Conservation (phyloP, 1,140 invertebrate species). For the Ylistrum balloti region DNA sequence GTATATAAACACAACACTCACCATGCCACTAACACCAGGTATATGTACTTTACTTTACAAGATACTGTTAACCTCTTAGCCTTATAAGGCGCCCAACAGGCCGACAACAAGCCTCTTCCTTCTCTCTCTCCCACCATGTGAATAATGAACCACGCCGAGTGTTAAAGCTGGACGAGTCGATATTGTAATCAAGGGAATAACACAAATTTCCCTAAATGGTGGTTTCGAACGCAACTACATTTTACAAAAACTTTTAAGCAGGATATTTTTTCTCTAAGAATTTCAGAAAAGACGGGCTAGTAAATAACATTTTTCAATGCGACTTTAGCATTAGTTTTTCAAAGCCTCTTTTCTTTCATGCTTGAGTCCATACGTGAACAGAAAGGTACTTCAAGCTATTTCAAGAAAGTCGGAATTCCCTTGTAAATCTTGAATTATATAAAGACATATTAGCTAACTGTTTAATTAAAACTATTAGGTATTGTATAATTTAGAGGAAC, state of each 20-base stretch:
- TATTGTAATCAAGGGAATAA: not conserved
- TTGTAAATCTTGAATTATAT: too few relatives aligned
- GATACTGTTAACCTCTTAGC: not conserved
- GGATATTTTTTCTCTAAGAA: not conserved
- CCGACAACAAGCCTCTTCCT: not conserved
- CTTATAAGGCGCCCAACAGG: conserved; percentile 5
- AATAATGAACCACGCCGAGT: not conserved
- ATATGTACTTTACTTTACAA: not conserved
- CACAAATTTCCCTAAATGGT: not conserved
- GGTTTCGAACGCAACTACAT: not conserved
- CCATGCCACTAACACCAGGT: not conserved
- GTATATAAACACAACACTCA: not conserved
- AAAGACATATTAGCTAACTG: too few relatives aligned
- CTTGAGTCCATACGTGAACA: too few relatives aligned
- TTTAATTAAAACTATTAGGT: too few relatives aligned
- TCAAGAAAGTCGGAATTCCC: too few relatives aligned
- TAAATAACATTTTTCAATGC: too few relatives aligned
- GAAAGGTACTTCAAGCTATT: too few relatives aligned
- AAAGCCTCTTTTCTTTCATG: too few relatives aligned
- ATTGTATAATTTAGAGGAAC: too few relatives aligned
- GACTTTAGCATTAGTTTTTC: too few relatives aligned
- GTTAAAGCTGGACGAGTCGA: not conserved
- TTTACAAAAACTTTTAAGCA: not conserved
- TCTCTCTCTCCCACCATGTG: not conserved
- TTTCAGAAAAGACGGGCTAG: too few relatives aligned